Conservation (phyloP, 2,888 invertebrate species). For the Heteropelma amictum region DNA sequence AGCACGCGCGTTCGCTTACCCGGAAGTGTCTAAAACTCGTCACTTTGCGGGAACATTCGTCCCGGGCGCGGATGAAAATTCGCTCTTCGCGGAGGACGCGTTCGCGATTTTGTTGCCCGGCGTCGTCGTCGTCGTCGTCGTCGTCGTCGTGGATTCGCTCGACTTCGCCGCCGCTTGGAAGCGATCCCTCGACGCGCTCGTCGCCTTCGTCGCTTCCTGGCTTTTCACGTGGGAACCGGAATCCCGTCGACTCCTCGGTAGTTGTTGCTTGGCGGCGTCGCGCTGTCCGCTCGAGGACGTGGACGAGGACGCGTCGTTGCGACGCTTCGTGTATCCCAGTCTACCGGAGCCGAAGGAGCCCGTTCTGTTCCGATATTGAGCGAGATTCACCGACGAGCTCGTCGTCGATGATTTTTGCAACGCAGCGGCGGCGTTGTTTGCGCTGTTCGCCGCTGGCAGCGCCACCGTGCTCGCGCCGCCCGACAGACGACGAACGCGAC, state of each 20-base stretch:
- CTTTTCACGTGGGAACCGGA: slow-evolving; percentile 68
- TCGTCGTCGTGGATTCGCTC: background rate
- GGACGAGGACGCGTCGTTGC: slow-evolving; percentile 60
- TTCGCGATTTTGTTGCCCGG: slow-evolving; percentile 9
- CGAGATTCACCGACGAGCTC: slow-evolving; percentile 66
- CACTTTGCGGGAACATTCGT: slow-evolving; percentile 50
- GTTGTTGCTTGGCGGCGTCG: slow-evolving; percentile 67
- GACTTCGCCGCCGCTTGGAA: background rate
- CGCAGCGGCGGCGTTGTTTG: slow-evolving; percentile 32
- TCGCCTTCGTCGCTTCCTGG: slow-evolving; percentile 64
- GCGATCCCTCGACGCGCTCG: slow-evolving; percentile 42
- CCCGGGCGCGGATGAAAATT: no score
- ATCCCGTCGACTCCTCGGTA: slow-evolving; percentile 69
- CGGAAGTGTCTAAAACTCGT: slow-evolving; percentile 42
- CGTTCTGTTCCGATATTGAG: slow-evolving; percentile 72
- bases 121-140: slow-evolving; percentile 27
- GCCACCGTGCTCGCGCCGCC: slow-evolving; percentile 74
- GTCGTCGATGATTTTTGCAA: slow-evolving; percentile 65
- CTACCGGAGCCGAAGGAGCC: slow-evolving; percentile 75
- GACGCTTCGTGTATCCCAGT: slow-evolving; percentile 67
- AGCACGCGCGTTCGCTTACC: slow-evolving; percentile 44
- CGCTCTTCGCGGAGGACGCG: no score
- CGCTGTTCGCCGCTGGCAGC: slow-evolving; percentile 60
- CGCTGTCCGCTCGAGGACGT: slow-evolving; percentile 63
- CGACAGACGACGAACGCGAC: slow-evolving; percentile 73